A percentile compares a stretch with the other conserved stretches of the same genome.
Conservation (phyloP, 2,797 vertebrate species). For the Gymnocypris eckloni region DNA sequence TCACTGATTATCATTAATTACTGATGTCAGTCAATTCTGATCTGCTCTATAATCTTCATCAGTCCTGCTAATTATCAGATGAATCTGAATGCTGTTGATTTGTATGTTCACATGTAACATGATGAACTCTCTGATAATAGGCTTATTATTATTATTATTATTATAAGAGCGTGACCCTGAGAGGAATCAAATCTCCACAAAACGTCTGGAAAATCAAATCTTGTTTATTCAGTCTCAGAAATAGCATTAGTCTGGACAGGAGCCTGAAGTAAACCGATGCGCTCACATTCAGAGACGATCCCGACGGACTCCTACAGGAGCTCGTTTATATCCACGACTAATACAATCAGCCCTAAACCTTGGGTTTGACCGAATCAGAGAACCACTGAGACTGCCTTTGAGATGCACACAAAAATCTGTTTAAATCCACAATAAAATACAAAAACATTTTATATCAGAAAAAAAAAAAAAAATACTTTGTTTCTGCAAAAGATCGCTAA, state of each 20-base stretch:
- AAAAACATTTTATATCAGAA: background rate
- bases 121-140: slow-evolving; percentile 19
- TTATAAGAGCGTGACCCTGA: slow-evolving; percentile 11
- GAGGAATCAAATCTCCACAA: slow-evolving; percentile 21
- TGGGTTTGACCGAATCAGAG: background rate
- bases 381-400: background rate
- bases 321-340: background rate
- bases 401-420: background rate
- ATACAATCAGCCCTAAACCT: background rate
- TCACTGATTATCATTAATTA: slow-evolving; percentile 1
- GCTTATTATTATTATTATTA: background rate
- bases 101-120: background rate
- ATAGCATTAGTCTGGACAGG: slow-evolving; percentile 7
- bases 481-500: background rate
- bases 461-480: background rate
- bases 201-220: slow-evolving; percentile 28
- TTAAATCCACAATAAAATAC: background rate
- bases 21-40: slow-evolving; percentile 14
- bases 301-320: background rate
- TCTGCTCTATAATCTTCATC: background rate
- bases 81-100: slow-evolving; percentile 17
- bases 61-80: slow-evolving; percentile 25
- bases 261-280: slow-evolving; percentile 10
- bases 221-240: slow-evolving; percentile 30
- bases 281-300: background rate